These are phyloP conservation scores for Colletes gigas DNA, from an alignment of 1,140 invertebrate species.

Conservation along the genomic window DNA sequence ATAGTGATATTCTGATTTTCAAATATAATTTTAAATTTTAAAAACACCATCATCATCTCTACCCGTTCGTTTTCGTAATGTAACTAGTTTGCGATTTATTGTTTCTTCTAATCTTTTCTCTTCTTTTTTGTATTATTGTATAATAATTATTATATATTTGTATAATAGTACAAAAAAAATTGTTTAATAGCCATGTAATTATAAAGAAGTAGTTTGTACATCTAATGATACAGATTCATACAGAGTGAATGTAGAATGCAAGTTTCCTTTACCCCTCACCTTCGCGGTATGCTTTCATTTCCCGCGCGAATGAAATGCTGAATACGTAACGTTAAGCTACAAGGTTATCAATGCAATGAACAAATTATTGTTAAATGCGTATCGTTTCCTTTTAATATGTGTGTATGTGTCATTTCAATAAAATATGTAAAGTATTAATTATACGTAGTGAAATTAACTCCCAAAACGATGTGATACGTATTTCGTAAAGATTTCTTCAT, in stretches of 20 bases:
- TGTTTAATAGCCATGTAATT: slow-evolving; percentile 11
- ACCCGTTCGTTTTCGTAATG: neutral
- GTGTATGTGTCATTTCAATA: too few relatives aligned
- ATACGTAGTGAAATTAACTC: too few relatives aligned
- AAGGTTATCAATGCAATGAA: too few relatives aligned
- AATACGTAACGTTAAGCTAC: too few relatives aligned
- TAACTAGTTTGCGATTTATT: neutral
- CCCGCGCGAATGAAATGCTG: too few relatives aligned
- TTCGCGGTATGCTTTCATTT: too few relatives aligned
- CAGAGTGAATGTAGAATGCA: neutral
- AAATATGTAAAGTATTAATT: too few relatives aligned
- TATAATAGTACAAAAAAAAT: neutral
- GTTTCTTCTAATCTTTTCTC: neutral
- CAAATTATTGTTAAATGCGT: too few relatives aligned
- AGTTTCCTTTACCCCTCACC: too few relatives aligned
- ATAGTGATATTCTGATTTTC: slow-evolving; percentile 58
- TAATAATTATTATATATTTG: neutral
- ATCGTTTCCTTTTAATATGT: too few relatives aligned
- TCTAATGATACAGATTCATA: neutral
- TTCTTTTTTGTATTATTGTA: neutral
- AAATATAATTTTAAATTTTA: slow-evolving; percentile 68
- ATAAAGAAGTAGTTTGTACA: slow-evolving; percentile 18
- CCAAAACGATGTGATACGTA: too few relatives aligned
- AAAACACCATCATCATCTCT: neutral
- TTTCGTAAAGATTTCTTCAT: too few relatives aligned